phyloP scores from a whole-genome alignment of 2,888 invertebrate species.

The Drosophila kambysellisi region DNA sequence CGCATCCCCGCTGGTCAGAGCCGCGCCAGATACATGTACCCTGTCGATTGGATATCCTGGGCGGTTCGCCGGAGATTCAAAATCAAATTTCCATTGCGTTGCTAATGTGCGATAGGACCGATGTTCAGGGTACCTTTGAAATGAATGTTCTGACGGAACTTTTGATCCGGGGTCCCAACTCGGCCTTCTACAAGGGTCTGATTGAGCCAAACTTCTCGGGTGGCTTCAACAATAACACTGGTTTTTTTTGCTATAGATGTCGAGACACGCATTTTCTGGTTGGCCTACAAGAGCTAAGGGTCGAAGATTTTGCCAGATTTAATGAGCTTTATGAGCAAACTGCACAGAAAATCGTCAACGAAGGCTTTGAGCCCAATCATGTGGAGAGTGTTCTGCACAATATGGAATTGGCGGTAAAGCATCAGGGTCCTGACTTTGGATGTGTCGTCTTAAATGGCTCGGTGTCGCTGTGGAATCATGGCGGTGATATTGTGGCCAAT shows the following conservation, averaged over 20 bases:
- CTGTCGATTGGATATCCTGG: conserved; percentile 92
- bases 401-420: conserved; percentile 93
- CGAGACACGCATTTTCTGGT: conserved; percentile 93
- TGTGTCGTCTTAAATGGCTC: conserved; percentile 91
- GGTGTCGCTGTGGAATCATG: conserved; percentile 94
- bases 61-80: conserved; percentile 92
- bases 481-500: conserved; percentile 89
- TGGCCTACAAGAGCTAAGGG: conserved; percentile 92
- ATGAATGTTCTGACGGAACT: conserved; percentile 91
- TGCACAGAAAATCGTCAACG: conserved; percentile 89
- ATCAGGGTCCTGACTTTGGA: conserved; percentile 95
- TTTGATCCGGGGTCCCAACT: conserved; percentile 94
- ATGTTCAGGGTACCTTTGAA: conserved; percentile 91
- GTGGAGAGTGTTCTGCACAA: conserved; percentile 94
- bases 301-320: conserved; percentile 90
- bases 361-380: conserved; percentile 93
- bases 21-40: conserved; percentile 88
- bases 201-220: conserved; percentile 96
- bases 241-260: conserved; percentile 87
- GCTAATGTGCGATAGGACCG: conserved; percentile 91
- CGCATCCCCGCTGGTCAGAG: conserved; percentile 90
- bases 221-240: conserved; percentile 93
- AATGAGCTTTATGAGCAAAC: conserved; percentile 90
- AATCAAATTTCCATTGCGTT: conserved; percentile 93
- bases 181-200: conserved; percentile 95